Percentiles rank a stretch among this genome's conserved stretches.
Evolutionary conservation across 2,797 vertebrate species (phyloP).

Genomic region (Galago senegalensis): DNA sequence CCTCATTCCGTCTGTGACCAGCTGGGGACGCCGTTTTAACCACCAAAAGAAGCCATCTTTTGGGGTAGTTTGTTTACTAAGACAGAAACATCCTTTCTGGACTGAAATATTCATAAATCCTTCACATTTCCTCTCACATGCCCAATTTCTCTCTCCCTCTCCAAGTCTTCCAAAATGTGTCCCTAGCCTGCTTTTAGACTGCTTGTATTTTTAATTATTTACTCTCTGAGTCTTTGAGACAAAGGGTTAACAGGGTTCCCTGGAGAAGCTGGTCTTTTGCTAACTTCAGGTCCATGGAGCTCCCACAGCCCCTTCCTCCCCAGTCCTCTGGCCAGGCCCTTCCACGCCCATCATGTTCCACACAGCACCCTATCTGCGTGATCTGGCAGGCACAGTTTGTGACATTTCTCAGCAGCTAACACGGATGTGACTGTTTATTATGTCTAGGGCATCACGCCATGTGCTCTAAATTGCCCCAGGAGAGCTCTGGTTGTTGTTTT

Average conservation of each 20-base stretch:
- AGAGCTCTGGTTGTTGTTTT: background rate
- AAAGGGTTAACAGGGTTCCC: background rate
- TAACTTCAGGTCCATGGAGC: accelerated
- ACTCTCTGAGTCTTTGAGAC: slow-evolving; percentile 10
- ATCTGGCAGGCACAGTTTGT: background rate
- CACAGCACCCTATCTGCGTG: accelerated
- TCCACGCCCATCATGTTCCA: too few species aligned
- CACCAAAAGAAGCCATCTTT: background rate
- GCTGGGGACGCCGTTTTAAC: accelerated
- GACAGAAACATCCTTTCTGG: background rate
- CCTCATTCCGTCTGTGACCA: background rate
- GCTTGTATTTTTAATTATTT: slow-evolving; percentile 3
- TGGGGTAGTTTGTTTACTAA: background rate
- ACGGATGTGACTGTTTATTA: too few species aligned
- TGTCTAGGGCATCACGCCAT: accelerated
- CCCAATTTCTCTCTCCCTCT: background rate
- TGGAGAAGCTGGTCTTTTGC: background rate
- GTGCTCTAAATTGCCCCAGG: background rate
- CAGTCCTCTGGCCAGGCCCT: background rate
- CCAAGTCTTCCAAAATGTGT: background rate
- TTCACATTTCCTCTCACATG: background rate
- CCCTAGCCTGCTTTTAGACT: background rate
- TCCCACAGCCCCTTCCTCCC: accelerated
- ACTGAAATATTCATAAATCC: background rate
- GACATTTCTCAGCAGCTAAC: background rate